phyloP scores from a whole-genome alignment of 2,888 invertebrate species.

The Brachyptera risi region DNA sequence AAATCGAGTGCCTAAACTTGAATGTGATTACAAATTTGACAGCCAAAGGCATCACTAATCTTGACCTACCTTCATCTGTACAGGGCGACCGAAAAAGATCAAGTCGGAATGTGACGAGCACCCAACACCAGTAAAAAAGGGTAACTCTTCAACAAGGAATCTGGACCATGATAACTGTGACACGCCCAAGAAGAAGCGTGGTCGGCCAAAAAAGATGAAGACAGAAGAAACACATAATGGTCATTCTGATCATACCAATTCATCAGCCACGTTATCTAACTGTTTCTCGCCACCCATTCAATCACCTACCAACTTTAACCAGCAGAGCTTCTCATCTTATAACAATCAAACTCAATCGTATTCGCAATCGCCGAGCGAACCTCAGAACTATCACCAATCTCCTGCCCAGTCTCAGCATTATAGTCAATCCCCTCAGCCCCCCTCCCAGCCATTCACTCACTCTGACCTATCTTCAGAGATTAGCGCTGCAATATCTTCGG shows the following conservation, averaged over 20 bases:
- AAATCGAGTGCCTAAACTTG: too few relatives aligned
- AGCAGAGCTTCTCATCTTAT: constrained; percentile 38
- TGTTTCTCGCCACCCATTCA: constrained; percentile 52
- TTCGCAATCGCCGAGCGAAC: constrained; percentile 38
- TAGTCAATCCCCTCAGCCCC: constrained; percentile 48
- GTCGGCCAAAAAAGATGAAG: constrained; percentile 81
- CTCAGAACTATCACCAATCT: constrained; percentile 42
- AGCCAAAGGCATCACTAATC: too few relatives aligned
- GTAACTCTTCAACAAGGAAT: constrained; percentile 31
- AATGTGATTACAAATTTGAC: too few relatives aligned
- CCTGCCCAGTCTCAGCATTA: constrained; percentile 47
- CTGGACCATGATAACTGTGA: constrained; percentile 48
- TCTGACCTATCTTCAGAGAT: constrained; percentile 73
- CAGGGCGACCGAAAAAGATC: constrained; percentile 71
- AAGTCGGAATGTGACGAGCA: constrained; percentile 64
- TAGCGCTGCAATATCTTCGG: constrained; percentile 70
- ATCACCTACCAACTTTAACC: constrained; percentile 49
- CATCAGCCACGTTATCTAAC: constrained; percentile 47
- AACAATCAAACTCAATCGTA: constrained; percentile 37
- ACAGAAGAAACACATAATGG: constrained; percentile 51
- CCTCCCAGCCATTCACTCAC: constrained; percentile 54
- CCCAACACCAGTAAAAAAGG: constrained; percentile 44
- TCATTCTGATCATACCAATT: constrained; percentile 41
- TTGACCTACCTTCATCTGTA: too few relatives aligned
- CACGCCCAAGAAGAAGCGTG: constrained; percentile 81